phyloP scores from a whole-genome alignment of 2,113 vertebrate genomes.

The Arenaria interpres region DNA sequence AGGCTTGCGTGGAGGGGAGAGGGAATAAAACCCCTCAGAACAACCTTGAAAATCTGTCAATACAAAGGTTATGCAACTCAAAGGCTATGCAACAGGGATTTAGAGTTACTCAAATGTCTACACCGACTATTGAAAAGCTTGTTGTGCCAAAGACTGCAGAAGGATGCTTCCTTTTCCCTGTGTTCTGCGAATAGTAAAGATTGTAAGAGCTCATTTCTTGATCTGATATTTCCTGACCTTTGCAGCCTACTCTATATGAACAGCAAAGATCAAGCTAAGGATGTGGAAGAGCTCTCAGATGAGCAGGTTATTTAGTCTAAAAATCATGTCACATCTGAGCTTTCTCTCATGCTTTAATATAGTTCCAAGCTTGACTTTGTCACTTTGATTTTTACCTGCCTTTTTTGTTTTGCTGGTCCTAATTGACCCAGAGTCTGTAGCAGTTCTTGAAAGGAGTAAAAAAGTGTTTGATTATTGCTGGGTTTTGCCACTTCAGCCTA shows the following conservation, averaged over 20 bases:
- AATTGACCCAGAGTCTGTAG: neutral
- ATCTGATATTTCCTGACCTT: slow-evolving; percentile 40
- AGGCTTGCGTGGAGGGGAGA: neutral
- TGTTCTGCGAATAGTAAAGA: neutral
- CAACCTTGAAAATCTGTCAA: neutral
- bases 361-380: neutral
- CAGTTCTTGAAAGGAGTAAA: neutral
- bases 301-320: neutral
- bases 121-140: neutral
- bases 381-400: neutral
- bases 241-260: neutral
- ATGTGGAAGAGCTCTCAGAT: neutral
- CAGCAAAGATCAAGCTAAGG: slow-evolving; percentile 3
- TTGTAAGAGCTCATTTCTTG: slow-evolving; percentile 6
- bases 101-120: neutral
- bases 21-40: neutral
- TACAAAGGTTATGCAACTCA: neutral
- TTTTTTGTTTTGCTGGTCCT: neutral
- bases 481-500: neutral
- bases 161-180: neutral
- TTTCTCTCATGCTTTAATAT: neutral
- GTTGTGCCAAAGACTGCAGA: neutral
- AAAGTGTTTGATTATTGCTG: neutral
- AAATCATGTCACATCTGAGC: neutral
- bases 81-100: neutral